Evolutionary conservation across 2,113 vertebrate species (phyloP).

Genomic region (Callopanchax toddi): DNA sequence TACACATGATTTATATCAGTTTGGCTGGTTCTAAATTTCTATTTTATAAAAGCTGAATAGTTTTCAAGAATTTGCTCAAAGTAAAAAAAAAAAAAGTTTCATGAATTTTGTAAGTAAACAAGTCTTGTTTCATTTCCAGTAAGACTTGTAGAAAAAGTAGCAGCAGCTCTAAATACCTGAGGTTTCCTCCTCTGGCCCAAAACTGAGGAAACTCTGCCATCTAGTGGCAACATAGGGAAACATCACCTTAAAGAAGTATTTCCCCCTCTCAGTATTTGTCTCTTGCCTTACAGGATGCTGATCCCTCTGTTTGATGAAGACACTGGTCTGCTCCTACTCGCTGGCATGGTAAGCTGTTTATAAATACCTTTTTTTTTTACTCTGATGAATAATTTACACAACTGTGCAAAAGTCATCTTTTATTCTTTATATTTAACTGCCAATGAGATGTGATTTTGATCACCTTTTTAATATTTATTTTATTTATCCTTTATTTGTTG

Average conservation of each 20-base stretch:
- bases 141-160: not conserved
- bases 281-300: conserved; percentile 75
- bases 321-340: conserved; percentile 86
- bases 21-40: no score
- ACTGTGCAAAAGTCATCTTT: no score
- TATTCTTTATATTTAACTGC: no score
- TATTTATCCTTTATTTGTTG: no score
- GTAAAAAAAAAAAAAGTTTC: no score
- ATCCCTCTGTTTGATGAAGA: conserved; percentile 89
- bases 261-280: no score
- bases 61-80: no score
- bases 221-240: conserved; percentile 44
- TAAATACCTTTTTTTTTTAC: not conserved
- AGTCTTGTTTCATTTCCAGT: not conserved
- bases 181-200: not conserved
- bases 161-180: not conserved
- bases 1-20: no score
- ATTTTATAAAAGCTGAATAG: no score
- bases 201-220: conserved; percentile 27
- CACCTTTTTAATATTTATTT: not conserved
- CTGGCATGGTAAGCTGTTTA: conserved; percentile 84
- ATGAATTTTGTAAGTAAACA: no score
- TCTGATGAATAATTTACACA: no score
- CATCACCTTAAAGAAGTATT: not conserved
- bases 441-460: no score